Evolutionary conservation across 2,797 vertebrate species (phyloP).

Genomic region (Phrynocephalus guinanensis): DNA sequence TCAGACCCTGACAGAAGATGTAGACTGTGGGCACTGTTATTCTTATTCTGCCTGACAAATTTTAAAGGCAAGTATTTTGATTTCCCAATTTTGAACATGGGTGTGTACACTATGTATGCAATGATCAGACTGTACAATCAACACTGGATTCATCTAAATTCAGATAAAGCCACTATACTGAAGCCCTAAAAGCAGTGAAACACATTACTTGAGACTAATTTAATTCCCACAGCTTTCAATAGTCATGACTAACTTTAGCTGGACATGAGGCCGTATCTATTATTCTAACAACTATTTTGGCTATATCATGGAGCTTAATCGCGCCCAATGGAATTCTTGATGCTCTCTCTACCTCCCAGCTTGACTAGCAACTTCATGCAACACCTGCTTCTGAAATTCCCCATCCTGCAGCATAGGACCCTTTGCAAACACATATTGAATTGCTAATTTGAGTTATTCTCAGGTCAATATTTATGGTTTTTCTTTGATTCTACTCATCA

Average conservation of each 20-base stretch:
- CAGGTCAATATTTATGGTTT: not conserved
- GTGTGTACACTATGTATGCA: not conserved
- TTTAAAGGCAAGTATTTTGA: not conserved
- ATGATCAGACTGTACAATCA: not conserved
- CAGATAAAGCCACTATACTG: not conserved
- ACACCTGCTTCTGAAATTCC: conserved; percentile 14
- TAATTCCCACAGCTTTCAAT: not conserved
- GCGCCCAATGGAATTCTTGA: not conserved
- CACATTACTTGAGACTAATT: not conserved
- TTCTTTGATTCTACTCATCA: not conserved
- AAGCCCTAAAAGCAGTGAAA: not conserved
- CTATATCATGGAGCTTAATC: not conserved
- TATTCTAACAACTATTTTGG: not conserved
- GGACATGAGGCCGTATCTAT: not conserved
- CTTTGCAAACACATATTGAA: not conserved
- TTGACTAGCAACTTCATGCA: not conserved
- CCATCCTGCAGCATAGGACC: not conserved
- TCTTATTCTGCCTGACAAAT: not conserved
- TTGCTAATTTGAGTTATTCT: not conserved
- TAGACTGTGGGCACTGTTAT: not conserved
- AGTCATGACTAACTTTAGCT: conserved; percentile 4
- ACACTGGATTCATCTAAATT: not conserved
- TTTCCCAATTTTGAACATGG: not conserved
- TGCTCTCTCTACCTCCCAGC: too few species aligned
- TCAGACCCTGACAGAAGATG: not conserved